Percentiles rank a stretch among this genome's conserved stretches.
Evolutionary conservation across 2,888 invertebrate genomes (phyloP).

Genomic region (Eilema griseolum): DNA sequence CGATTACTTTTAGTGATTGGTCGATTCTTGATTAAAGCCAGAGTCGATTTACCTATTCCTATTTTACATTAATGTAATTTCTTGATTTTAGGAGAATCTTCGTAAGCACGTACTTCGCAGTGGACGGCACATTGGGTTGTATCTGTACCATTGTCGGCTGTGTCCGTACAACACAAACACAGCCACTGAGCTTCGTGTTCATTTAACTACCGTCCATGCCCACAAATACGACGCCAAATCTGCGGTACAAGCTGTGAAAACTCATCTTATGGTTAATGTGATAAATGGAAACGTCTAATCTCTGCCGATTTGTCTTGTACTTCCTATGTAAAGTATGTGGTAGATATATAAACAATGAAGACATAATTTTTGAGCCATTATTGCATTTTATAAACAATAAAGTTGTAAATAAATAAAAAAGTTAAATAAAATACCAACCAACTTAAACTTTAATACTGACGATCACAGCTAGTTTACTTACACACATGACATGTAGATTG

Average conservation of each 20-base stretch:
- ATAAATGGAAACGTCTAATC: constrained; percentile 15
- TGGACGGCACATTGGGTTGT: constrained; percentile 92
- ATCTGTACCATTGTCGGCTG: constrained; percentile 92
- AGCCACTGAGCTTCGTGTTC: constrained; percentile 89
- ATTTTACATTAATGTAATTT: too few relatives aligned
- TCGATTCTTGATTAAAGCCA: too few relatives aligned
- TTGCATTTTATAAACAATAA: background rate
- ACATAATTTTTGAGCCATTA: background rate
- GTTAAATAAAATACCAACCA: too few relatives aligned
- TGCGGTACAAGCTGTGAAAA: constrained; percentile 79
- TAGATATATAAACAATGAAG: too few relatives aligned
- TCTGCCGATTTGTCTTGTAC: too few relatives aligned
- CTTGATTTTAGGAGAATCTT: constrained; percentile 91
- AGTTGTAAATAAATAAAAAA: too few relatives aligned
- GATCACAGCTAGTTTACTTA: too few relatives aligned
- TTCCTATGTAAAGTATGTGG: too few relatives aligned
- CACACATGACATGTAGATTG: background rate
- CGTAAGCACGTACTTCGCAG: constrained; percentile 94
- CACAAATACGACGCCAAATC: constrained; percentile 81
- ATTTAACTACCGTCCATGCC: constrained; percentile 87
- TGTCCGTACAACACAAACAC: constrained; percentile 89
- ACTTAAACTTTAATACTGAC: too few relatives aligned
- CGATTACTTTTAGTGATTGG: too few relatives aligned
- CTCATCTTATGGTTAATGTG: constrained; percentile 58
- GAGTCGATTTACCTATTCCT: too few relatives aligned